Conservation (phyloP, 2,113 vertebrate species). For the Blennius ocellaris region DNA sequence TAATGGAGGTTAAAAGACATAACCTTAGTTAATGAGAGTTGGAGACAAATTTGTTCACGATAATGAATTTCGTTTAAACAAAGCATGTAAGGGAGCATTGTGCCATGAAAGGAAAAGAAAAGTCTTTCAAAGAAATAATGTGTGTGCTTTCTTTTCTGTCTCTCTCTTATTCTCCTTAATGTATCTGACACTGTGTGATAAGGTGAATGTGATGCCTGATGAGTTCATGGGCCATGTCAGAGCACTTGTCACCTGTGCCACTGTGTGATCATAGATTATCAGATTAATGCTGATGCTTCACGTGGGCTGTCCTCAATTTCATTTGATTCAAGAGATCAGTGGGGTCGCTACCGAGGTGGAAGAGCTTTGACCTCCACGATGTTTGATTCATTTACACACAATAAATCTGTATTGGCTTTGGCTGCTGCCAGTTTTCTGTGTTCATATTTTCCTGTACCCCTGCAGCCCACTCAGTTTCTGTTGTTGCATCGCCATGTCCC, state of each 20-base stretch:
- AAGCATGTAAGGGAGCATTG: slow-evolving; percentile 36
- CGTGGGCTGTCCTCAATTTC: slow-evolving; percentile 59
- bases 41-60: slow-evolving; percentile 58
- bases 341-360: slow-evolving; percentile 61
- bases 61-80: slow-evolving; percentile 65
- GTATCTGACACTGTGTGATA: slow-evolving; percentile 66
- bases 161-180: slow-evolving; percentile 55
- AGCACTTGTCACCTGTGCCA: slow-evolving; percentile 73
- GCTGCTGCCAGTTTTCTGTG: slow-evolving; percentile 41
- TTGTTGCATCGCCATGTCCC: slow-evolving; percentile 55
- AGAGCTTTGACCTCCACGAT: slow-evolving; percentile 65
- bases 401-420: slow-evolving; percentile 60
- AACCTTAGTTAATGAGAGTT: slow-evolving; percentile 63
- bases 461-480: slow-evolving; percentile 38
- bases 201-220: slow-evolving; percentile 66
- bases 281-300: slow-evolving; percentile 75
- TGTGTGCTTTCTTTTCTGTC: slow-evolving; percentile 31
- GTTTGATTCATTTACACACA: slow-evolving; percentile 75
- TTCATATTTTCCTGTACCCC: slow-evolving; percentile 52
- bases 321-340: slow-evolving; percentile 71
- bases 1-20: slow-evolving; percentile 67
- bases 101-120: slow-evolving; percentile 23
- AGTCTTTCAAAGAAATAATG: slow-evolving; percentile 22
- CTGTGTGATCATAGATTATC: slow-evolving; percentile 68
- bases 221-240: slow-evolving; percentile 73